Conservation (phyloP, 2,113 vertebrate species). For the Urocolius indicus region DNA sequence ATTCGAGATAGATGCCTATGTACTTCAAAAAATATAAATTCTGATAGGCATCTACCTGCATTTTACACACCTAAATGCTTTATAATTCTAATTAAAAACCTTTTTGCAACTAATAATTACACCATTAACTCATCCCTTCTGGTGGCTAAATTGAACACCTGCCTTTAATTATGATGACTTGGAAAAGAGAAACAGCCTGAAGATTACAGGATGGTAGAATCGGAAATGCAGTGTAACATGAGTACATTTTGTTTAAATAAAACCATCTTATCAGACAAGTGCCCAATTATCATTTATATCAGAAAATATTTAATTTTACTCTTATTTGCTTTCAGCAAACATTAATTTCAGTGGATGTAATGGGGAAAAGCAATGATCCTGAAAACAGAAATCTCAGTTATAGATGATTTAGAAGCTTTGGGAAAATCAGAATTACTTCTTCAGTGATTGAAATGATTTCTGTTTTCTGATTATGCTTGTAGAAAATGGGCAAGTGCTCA, state of each 20-base stretch:
- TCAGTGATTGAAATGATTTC: neutral
- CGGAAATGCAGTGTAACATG: neutral
- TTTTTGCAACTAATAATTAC: constrained; percentile 63
- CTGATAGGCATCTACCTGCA: neutral
- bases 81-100: constrained; percentile 37
- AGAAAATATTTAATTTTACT: constrained; percentile 61
- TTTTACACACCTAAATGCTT: constrained; percentile 16
- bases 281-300: constrained; percentile 65
- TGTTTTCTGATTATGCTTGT: neutral
- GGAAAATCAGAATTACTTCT: neutral
- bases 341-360: constrained; percentile 47
- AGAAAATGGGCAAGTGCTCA: neutral
- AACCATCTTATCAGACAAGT: constrained; percentile 53
- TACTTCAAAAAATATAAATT: neutral
- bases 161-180: constrained; percentile 58
- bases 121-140: constrained; percentile 48
- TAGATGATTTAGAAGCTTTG: neutral
- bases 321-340: constrained; percentile 65
- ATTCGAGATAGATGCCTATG: neutral
- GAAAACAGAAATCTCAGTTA: constrained; percentile 17
- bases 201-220: constrained; percentile 17
- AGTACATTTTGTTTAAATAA: constrained; percentile 60
- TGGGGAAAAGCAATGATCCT: constrained; percentile 22
- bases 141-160: constrained; percentile 53
- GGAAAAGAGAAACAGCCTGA: constrained; percentile 30